Evolutionary conservation across 35 echinoderm and acorn worm species (phyloP), one percentile per base, ranked within the genome.

Genomic region (Ophioderma brevispina): DNA sequence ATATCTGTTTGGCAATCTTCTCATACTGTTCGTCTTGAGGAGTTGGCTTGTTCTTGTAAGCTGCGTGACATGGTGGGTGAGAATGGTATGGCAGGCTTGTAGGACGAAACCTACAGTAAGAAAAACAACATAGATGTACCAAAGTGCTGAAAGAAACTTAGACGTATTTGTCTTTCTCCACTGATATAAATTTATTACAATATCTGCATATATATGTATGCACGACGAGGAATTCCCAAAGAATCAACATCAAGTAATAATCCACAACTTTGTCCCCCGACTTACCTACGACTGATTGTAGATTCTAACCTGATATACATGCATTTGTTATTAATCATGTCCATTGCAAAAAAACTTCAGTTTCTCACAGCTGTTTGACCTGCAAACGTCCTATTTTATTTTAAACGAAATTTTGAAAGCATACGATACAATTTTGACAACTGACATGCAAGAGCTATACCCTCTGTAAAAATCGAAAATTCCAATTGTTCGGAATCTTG

Each of bases 11-110:
- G 30, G 94, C 94, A 32, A 96, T 70, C 35, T 92, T 91, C 38
- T 88, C 94, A 42, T 96, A 96, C 37, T 91, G 85, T 40, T 91
- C 90, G 94, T 96, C 94, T 90, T 93, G 92, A 25, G 86, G 91
- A 78, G 80, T 92, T 0, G 94, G 94, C 41, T 89, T 96, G 94
- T 96, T 90, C 41, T 96, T 96, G 1, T 90, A 91, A 96, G 32
- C 86, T 76, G 39, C 82, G 37, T 32, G 56, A 76, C 36, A 82
- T 82, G 31, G 90, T 85, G 6, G 90, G 90, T 0, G 90, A 91
- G 46, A 91, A 91, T 13, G 90, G 90, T 28, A 76, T 38, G 32
- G 32, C 64, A 19, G 39, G 82, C 23, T 91, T 64, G 90, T 41
- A 17, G 85, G 75, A 75, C 85, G 77, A 33, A 37, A 18, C 1